Conservation (phyloP, 2,888 invertebrate genomes). For the Andricus quercusramuli region DNA sequence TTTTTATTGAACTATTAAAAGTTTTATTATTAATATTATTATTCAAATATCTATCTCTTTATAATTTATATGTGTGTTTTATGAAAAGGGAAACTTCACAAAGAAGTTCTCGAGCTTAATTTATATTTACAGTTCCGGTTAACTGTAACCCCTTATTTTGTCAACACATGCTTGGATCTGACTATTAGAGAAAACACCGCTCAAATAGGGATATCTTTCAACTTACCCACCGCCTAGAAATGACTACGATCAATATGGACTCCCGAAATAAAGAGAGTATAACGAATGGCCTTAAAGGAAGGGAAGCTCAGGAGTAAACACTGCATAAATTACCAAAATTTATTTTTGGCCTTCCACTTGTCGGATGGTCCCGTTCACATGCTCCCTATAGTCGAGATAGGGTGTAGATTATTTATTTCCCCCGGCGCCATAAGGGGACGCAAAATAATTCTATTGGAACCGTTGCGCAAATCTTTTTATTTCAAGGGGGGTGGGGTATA, state of each 20-base stretch:
- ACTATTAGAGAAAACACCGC: background rate
- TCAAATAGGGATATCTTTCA: slow-evolving; percentile 10
- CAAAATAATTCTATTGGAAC: background rate
- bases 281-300: background rate
- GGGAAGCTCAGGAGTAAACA: slow-evolving; percentile 25
- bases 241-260: slow-evolving; percentile 28
- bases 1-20: too few relatives aligned
- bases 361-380: background rate
- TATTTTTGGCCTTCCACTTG: slow-evolving; percentile 33
- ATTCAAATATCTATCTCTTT: too few relatives aligned
- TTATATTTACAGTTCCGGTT: slow-evolving; percentile 25
- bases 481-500: too few relatives aligned
- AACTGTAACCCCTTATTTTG: slow-evolving; percentile 12
- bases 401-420: background rate
- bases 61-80: background rate
- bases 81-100: background rate
- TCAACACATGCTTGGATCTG: slow-evolving; percentile 4
- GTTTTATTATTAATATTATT: background rate
- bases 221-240: background rate
- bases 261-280: slow-evolving; percentile 20
- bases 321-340: slow-evolving; percentile 24
- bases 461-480: background rate
- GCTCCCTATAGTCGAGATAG: background rate
- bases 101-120: background rate
- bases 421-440: background rate